Conservation (phyloP, 2,888 invertebrate species). For the Clanis bilineata region DNA sequence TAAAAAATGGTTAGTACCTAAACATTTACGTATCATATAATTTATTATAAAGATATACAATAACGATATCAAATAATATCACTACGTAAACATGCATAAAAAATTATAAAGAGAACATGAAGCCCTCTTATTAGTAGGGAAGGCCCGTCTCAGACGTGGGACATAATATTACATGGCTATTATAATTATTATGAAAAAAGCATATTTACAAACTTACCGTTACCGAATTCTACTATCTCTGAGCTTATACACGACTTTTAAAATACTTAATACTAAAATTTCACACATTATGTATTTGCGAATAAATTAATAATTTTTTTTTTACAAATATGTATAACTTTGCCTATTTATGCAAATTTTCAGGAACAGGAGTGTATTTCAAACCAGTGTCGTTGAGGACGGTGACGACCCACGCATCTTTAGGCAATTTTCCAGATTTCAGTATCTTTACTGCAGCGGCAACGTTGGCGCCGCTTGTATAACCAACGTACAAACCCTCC, state of each 20-base stretch:
- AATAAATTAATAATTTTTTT: too few relatives aligned
- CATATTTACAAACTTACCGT: too few relatives aligned
- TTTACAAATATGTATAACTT: too few relatives aligned
- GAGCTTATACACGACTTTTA: too few relatives aligned
- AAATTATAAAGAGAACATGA: not conserved
- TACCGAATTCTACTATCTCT: too few relatives aligned
- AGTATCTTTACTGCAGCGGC: slow-evolving; percentile 70
- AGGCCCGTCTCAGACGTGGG: too few relatives aligned
- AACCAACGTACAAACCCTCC: slow-evolving; percentile 72
- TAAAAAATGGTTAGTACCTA: too few relatives aligned
- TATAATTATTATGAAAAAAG: too few relatives aligned
- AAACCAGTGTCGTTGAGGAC: slow-evolving; percentile 65
- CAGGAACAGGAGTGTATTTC: slow-evolving; percentile 67
- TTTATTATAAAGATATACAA: not conserved
- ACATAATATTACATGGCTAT: too few relatives aligned
- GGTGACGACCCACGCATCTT: slow-evolving; percentile 71
- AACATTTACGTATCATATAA: too few relatives aligned
- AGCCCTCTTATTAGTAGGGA: too few relatives aligned
- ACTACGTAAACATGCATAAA: not conserved
- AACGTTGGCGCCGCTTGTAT: slow-evolving; percentile 72
- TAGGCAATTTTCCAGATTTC: slow-evolving; percentile 59
- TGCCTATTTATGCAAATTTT: slow-evolving; percentile 37
- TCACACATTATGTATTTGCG: not conserved
- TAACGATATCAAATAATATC: not conserved
- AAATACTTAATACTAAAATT: too few relatives aligned